Conservation (phyloP, 1,140 invertebrate species). For the Nasonia longicornis region DNA sequence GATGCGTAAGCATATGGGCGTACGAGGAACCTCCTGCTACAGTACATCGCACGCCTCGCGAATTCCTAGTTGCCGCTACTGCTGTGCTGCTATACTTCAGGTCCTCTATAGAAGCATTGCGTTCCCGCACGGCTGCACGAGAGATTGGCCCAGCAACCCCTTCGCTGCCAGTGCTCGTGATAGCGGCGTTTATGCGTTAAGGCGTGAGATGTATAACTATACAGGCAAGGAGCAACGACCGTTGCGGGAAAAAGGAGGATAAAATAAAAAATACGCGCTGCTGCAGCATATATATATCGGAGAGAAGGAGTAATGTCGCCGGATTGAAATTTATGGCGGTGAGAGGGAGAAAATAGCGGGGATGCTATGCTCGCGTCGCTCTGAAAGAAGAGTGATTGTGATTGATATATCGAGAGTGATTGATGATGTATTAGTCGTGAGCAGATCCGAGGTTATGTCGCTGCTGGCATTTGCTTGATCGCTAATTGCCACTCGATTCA, state of each 20-base stretch:
- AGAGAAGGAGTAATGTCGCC: not conserved
- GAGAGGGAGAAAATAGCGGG: not conserved
- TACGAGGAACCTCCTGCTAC: too few species aligned
- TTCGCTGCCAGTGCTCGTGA: not conserved
- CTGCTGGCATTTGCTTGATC: not conserved
- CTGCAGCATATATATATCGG: not conserved
- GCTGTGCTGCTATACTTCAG: too few species aligned
- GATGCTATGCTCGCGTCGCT: not conserved
- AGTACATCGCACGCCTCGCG: too few species aligned
- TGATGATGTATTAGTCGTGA: not conserved
- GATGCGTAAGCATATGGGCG: too few species aligned
- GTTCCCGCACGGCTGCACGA: not conserved
- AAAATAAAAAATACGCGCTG: not conserved
- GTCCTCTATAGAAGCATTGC: not conserved
- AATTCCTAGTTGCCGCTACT: too few species aligned
- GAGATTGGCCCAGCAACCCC: not conserved
- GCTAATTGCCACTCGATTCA: not conserved
- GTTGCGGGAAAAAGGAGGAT: not conserved
- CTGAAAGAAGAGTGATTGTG: not conserved
- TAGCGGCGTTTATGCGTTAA: not conserved
- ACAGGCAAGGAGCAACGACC: not conserved
- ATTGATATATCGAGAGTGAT: not conserved
- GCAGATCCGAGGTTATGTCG: not conserved
- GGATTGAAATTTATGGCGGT: constrained; percentile 6
- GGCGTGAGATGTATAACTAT: not conserved